These are phyloP conservation scores for Merops nubicus DNA, from an alignment of 2,113 vertebrate genomes.

Conservation along the genomic window DNA sequence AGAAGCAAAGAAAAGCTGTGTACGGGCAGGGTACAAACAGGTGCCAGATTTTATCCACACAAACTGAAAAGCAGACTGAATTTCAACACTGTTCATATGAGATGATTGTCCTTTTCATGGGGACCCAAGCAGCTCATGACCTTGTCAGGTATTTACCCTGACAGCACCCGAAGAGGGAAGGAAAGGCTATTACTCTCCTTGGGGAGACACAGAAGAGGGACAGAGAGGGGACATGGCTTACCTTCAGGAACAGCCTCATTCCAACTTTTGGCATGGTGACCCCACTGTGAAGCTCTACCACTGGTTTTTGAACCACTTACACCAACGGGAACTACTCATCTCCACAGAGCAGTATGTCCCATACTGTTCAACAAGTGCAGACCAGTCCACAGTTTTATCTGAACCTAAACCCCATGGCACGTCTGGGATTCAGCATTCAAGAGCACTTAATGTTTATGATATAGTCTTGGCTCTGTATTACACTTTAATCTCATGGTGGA, in stretches of 20 bases:
- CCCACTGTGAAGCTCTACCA: background rate
- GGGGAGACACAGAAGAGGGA: background rate
- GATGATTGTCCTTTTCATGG: background rate
- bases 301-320: rapidly evolving
- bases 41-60: background rate
- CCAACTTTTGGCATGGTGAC: background rate
- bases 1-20: background rate
- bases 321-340: background rate
- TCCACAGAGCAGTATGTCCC: background rate
- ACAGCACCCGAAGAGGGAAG: background rate
- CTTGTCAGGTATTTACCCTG: background rate
- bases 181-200: background rate
- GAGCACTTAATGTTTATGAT: rapidly evolving
- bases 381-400: background rate
- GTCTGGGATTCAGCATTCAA: background rate
- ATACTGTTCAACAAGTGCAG: background rate
- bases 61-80: background rate
- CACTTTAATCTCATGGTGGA: background rate
- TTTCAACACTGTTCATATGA: background rate
- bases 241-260: background rate
- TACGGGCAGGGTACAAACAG: background rate
- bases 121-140: background rate
- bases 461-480: too few relatives aligned
- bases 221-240: background rate
- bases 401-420: background rate